Percentiles rank a stretch among this genome's conserved stretches.
Conservation (phyloP, 2,113 vertebrate species). For the Zapus hudsonius region DNA sequence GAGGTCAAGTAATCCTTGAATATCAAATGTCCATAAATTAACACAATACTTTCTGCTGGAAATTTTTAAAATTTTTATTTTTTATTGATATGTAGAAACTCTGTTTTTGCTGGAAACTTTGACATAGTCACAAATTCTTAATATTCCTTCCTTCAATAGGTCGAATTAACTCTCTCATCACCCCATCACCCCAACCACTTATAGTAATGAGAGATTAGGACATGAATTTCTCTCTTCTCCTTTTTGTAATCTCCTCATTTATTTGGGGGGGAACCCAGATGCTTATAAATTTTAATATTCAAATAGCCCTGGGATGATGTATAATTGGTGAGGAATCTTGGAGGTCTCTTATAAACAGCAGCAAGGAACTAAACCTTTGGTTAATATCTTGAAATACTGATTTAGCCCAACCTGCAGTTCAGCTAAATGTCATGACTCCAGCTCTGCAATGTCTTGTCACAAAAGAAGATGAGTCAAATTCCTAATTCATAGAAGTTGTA, state of each 20-base stretch:
- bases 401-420: background rate
- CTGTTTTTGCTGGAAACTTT: too few relatives aligned
- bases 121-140: too few relatives aligned
- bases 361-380: background rate
- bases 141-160: background rate
- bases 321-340: background rate
- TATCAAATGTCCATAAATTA: constrained; percentile 3
- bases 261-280: background rate
- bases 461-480: background rate
- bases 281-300: background rate
- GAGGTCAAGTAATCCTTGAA: background rate
- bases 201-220: background rate
- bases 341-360: background rate
- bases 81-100: too few relatives aligned
- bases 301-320: background rate
- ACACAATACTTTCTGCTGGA: background rate
- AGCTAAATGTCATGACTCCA: background rate
- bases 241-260: background rate
- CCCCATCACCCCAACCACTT: background rate
- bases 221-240: background rate
- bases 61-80: too few relatives aligned
- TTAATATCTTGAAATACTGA: background rate
- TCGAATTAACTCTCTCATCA: background rate
- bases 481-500: background rate
- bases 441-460: background rate